Conservation (phyloP, 2,888 invertebrate genomes). For the Acanthosepion pharaonis region DNA sequence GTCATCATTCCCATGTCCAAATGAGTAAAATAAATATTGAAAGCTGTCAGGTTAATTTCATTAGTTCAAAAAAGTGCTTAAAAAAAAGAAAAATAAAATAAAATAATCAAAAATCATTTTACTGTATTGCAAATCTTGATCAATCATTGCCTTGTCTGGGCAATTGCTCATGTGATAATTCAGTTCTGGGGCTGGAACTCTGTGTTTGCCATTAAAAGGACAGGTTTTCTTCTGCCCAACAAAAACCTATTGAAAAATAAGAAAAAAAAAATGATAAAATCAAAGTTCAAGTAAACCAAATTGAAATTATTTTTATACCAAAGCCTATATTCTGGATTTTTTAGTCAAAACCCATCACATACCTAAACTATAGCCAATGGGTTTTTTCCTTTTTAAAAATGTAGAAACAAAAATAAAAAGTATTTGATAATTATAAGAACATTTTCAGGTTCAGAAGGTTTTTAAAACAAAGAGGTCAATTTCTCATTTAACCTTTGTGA, state of each 20-base stretch:
- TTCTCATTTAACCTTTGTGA: too few relatives aligned
- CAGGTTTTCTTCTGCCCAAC: not conserved
- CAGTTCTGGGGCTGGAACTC: conserved; percentile 6
- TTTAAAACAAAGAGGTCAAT: too few relatives aligned
- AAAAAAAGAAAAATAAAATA: not conserved
- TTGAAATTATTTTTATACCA: too few relatives aligned
- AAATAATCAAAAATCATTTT: not conserved
- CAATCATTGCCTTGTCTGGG: conserved; percentile 42
- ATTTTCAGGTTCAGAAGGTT: too few relatives aligned
- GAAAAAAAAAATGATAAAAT: not conserved
- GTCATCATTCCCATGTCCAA: not conserved
- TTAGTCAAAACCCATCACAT: too few relatives aligned
- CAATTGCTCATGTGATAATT: not conserved
- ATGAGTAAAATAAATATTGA: not conserved
- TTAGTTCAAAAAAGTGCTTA: not conserved
- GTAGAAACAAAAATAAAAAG: too few relatives aligned
- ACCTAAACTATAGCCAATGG: too few relatives aligned
- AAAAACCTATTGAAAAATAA: not conserved
- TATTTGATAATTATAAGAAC: too few relatives aligned
- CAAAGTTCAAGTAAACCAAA: too few relatives aligned
- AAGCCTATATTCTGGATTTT: too few relatives aligned
- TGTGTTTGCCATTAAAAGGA: conserved; percentile 34
- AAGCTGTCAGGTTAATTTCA: not conserved
- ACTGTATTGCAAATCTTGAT: conserved; percentile 38
- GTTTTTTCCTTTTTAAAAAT: too few relatives aligned